Base-by-base conservation (phyloP, 2,888 invertebrate species). In the Anorthoa munda region DNA sequence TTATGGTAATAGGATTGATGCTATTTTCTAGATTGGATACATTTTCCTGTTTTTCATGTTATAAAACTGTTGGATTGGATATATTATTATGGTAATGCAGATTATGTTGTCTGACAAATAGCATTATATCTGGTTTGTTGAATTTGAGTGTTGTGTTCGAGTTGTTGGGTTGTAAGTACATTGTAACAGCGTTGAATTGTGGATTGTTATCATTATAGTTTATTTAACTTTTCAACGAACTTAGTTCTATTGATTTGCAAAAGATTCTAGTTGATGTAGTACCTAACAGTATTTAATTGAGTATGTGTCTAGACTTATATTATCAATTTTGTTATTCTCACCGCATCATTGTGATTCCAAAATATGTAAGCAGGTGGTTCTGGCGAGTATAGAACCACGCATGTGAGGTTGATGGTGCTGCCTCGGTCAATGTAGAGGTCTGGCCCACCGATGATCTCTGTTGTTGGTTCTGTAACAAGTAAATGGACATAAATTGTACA, bases 341-440 rank as follows among this genome's bases (percentile, higher is more conserved):
- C 99, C 94, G 98, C 98, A 93, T 98, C 98, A 95, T 99, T 98
- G 96, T 99, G 99, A 97, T 99, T 98, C 99, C 99, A 99, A 95
- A 98, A 98, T 93, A 99, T 99, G 95, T 98, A 99, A 73, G 98
- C 98, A 58, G 99, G 99, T 77, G 99, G 98, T 93, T 99, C 99
- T 31, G 99, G 99, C 89, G 98, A 99, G 93, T 98, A 98, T 79
- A 98, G 97, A 87, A 99, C 98, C 89, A 99, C 98, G 95, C 99
- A 99, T 80, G 99, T 99, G 88, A 99, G 97, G 97, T 99, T 99
- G 95, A 99, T 99, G 88, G 99, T 99, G 93, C 98, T 99, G 73
- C 99, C 99, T 85, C 98, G 97, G 96, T 99, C 99, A 92, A 99
- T 99, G 97, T 98, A 99, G 87, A 99, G 97, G 94, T 99, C 99